Percentiles rank a stretch among this genome's conserved stretches.
phyloP scores from a whole-genome alignment of 2,888 invertebrate genomes.

The Eupelmus urozonus region DNA sequence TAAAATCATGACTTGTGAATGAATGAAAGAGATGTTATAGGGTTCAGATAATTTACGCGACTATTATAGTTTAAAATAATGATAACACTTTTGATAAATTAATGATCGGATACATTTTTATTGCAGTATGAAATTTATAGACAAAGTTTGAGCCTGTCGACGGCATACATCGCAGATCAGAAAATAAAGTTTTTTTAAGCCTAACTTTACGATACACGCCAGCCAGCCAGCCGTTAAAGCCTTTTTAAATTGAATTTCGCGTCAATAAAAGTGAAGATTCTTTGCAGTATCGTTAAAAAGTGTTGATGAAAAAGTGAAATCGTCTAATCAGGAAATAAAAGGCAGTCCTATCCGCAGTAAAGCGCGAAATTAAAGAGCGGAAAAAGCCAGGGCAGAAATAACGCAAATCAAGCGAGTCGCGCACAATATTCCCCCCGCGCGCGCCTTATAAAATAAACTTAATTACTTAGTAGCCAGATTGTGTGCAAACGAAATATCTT shows the following conservation, averaged over 20 bases:
- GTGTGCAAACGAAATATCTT: conserved; percentile 42
- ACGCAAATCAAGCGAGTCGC: no score
- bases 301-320: neutral
- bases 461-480: conserved; percentile 39
- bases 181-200: no score
- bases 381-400: neutral
- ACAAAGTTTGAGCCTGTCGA: no score
- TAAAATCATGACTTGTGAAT: no score
- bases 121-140: no score
- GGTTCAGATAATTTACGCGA: no score
- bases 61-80: no score
- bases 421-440: neutral
- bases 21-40: no score
- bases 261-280: neutral
- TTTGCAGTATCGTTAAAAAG: conserved; percentile 3
- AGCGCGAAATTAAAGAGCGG: neutral
- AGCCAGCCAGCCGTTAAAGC: neutral
- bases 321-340: neutral
- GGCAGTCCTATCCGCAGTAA: neutral
- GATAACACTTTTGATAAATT: no score
- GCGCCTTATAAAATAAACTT: conserved; percentile 33
- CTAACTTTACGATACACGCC: no score
- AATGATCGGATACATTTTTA: no score
- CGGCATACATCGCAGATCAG: no score
- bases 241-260: conserved; percentile 6